phyloP scores from a whole-genome alignment of 2,888 invertebrate species.

The Trisateles emortualis region DNA sequence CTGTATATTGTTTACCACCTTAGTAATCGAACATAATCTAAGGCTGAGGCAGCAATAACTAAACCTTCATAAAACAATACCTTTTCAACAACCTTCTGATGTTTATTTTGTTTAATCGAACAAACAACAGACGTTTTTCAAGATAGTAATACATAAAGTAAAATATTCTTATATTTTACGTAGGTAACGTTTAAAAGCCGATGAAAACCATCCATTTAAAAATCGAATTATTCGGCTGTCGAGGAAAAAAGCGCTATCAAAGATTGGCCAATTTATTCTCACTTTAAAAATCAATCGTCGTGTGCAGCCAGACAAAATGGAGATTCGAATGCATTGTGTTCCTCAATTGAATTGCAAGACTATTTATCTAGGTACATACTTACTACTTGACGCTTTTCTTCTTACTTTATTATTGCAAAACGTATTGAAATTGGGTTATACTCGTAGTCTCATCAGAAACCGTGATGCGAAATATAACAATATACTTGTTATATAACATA shows the following conservation, averaged over 20 bases:
- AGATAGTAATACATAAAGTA: neutral
- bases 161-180: neutral
- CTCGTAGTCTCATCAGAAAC: too few species aligned
- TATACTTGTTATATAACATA: too few species aligned
- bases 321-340: slow-evolving; percentile 36
- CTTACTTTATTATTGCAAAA: neutral
- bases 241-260: slow-evolving; percentile 29
- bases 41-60: too few species aligned
- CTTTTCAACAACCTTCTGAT: too few species aligned
- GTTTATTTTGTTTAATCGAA: slow-evolving; percentile 1
- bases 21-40: neutral
- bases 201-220: slow-evolving; percentile 21
- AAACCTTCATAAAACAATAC: neutral
- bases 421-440: neutral
- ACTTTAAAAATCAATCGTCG: slow-evolving; percentile 46
- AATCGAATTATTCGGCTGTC: slow-evolving; percentile 15
- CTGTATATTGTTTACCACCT: too few species aligned
- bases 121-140: neutral
- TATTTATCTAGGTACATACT: slow-evolving; percentile 27
- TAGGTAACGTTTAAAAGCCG: slow-evolving; percentile 1
- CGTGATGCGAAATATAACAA: too few species aligned
- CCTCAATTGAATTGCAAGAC: slow-evolving; percentile 36
- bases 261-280: slow-evolving; percentile 46
- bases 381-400: slow-evolving; percentile 8
- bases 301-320: slow-evolving; percentile 44